phyloP scores from a whole-genome alignment of 2,888 invertebrate species.

The Sinelater perroti region DNA sequence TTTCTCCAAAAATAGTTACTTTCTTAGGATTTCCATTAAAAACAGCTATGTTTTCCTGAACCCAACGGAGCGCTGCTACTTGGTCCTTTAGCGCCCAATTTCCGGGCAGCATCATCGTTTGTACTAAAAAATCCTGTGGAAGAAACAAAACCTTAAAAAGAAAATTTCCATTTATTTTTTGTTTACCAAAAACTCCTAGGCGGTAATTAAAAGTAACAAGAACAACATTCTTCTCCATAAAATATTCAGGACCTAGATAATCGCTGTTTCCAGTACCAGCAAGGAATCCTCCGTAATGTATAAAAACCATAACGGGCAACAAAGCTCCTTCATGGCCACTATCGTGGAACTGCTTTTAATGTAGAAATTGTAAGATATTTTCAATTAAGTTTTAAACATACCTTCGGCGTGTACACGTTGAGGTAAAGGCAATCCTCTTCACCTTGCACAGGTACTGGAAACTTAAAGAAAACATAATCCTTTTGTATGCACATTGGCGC shows the following conservation, averaged over 20 bases:
- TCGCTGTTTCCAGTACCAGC: slow-evolving; percentile 60
- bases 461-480: slow-evolving; percentile 53
- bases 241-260: slow-evolving; percentile 62
- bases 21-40: slow-evolving; percentile 61
- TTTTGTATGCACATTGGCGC: slow-evolving; percentile 61
- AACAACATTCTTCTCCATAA: slow-evolving; percentile 63
- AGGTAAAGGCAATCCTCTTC: slow-evolving; percentile 64
- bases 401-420: slow-evolving; percentile 61
- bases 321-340: too few relatives aligned
- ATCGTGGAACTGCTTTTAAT: too few relatives aligned
- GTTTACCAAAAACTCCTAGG: slow-evolving; percentile 53
- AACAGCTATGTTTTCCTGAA: slow-evolving; percentile 58
- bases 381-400: slow-evolving; percentile 41
- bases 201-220: slow-evolving; percentile 63
- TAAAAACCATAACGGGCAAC: slow-evolving; percentile 63
- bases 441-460: slow-evolving; percentile 53
- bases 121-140: slow-evolving; percentile 61
- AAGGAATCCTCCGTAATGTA: slow-evolving; percentile 65
- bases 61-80: slow-evolving; percentile 61
- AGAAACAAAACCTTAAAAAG: background rate
- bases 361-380: background rate
- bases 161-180: background rate
- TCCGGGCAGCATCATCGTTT: slow-evolving; percentile 60
- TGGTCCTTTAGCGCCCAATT: slow-evolving; percentile 65
- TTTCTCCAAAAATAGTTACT: slow-evolving; percentile 63